Evolutionary conservation across 2,888 invertebrate genomes (phyloP), one percentile per base, ranked within the genome.

Genomic region (Eupithecia pulchellata): DNA sequence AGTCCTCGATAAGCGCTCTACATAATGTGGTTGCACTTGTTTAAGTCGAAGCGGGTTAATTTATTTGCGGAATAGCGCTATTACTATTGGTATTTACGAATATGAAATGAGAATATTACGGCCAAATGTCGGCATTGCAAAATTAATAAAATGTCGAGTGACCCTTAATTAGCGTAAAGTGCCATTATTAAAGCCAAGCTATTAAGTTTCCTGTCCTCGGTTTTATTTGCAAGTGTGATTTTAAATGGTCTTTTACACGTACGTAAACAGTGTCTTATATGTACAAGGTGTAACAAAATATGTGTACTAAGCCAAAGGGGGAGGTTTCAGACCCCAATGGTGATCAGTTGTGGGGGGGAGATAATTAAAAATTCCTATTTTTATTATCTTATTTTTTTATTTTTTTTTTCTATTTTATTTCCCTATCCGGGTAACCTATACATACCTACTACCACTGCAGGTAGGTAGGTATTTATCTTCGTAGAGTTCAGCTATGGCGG

Each of bases 1-100:
- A 55, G 55, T 55, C 13, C 55, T 39, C 39, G 4, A 55, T 14
- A 55, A 55, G 55, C 27, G 6, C 14, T 14, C 27, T 14, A 47
- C 47, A 9, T 47, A 47, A 8, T 5, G 14, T 29, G 8, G 57
- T 29, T 14, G 17, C 57, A 57, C 57, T 60, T 60, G 27, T 52
- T 60, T 60, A 66, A 34, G 62, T 63, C 47, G 27, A 57, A 69
- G 57, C 69, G 36, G 36, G 58, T 25, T 68, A 60, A 72, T 71
- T 67, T 67, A 36, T 65, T 52, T 71, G 47, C 63, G 60, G 27
- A 39, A 74, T n/a, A 71, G 47, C 58, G 60, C 67, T 60, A 71
- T 74, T 74, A 73, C 64, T 60, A 64, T 66, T 74, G 69, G 70
- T 73, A 75, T 74, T 69, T 66, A 70, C 17, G 64, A 68, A 61